phyloP scores from a whole-genome alignment of 2,113 vertebrate species.

The Pollimyrus isidori region DNA sequence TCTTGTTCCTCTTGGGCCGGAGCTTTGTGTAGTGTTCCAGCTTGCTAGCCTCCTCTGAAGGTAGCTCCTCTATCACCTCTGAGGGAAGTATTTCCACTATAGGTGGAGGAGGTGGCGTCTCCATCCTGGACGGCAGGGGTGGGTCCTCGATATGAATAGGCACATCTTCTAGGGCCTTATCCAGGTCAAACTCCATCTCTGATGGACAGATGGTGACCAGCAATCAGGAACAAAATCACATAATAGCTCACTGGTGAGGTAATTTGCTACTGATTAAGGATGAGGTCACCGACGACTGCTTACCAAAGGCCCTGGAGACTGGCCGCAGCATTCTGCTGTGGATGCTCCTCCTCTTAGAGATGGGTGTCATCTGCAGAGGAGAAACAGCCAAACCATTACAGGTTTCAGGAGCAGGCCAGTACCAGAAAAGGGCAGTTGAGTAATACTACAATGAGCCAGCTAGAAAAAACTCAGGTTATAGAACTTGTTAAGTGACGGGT shows the following conservation, averaged over 20 bases:
- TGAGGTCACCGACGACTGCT: conserved; percentile 29
- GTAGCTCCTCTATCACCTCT: conserved; percentile 68
- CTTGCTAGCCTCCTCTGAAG: conserved; percentile 67
- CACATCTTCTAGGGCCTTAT: conserved; percentile 89
- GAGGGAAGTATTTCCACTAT: conserved; percentile 51
- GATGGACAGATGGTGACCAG: conserved; percentile 11
- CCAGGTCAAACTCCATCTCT: conserved; percentile 96
- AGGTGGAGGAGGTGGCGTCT: conserved; percentile 26
- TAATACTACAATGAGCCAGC: background rate
- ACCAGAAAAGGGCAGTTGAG: background rate
- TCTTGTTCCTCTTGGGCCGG: conserved; percentile 79
- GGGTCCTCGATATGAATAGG: conserved; percentile 84
- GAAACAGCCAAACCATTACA: background rate
- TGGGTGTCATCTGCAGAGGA: conserved; percentile 74
- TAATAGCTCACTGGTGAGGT: background rate
- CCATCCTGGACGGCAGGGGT: conserved; percentile 45
- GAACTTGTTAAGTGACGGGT: background rate
- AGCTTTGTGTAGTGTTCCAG: conserved; percentile 85
- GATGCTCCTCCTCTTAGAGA: conserved; percentile 93
- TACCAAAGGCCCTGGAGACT: conserved; percentile 89
- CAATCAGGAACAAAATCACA: background rate
- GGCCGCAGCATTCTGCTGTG: conserved; percentile 91
- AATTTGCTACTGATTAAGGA: background rate
- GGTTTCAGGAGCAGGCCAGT: background rate
- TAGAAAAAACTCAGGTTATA: background rate